Evolutionary conservation across 2,888 invertebrate species (phyloP).

Genomic region (Rhodophaea formosa): DNA sequence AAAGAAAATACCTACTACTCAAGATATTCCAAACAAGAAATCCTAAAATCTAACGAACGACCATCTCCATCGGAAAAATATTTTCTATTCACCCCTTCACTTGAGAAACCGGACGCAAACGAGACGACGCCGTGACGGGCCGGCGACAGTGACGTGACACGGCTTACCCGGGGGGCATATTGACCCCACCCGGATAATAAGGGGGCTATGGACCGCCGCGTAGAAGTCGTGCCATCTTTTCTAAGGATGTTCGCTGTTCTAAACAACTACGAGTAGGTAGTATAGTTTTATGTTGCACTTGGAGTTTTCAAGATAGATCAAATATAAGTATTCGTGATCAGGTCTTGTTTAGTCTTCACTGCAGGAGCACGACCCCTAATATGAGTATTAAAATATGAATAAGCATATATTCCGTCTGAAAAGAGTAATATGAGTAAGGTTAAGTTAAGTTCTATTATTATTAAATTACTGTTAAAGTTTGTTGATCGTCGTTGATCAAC

Average conservation of each 20-base stretch:
- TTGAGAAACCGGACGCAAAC: slow-evolving; percentile 67
- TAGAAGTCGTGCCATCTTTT: slow-evolving; percentile 63
- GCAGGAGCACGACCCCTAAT: too few relatives aligned
- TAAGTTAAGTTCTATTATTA: too few relatives aligned
- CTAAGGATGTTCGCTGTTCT: slow-evolving; percentile 35
- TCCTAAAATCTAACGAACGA: slow-evolving; percentile 15
- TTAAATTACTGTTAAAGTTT: too few relatives aligned
- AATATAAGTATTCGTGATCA: background rate
- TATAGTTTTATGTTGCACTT: slow-evolving; percentile 10
- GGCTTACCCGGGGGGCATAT: slow-evolving; percentile 46
- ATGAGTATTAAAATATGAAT: too few relatives aligned
- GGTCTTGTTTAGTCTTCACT: too few relatives aligned
- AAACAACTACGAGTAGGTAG: slow-evolving; percentile 7
- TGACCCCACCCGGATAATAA: slow-evolving; percentile 70
- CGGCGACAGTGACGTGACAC: slow-evolving; percentile 78
- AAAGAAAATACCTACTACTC: background rate
- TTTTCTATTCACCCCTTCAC: slow-evolving; percentile 62
- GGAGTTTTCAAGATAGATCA: background rate
- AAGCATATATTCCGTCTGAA: too few relatives aligned
- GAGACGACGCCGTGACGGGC: slow-evolving; percentile 64
- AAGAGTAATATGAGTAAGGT: too few relatives aligned
- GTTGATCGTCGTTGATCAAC: too few relatives aligned
- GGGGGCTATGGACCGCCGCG: slow-evolving; percentile 60
- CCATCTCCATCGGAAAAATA: slow-evolving; percentile 20
- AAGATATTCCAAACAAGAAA: background rate